Conservation (phyloP, 64 coral and sea anemone species). For the Pocillopora verrucosa region DNA sequence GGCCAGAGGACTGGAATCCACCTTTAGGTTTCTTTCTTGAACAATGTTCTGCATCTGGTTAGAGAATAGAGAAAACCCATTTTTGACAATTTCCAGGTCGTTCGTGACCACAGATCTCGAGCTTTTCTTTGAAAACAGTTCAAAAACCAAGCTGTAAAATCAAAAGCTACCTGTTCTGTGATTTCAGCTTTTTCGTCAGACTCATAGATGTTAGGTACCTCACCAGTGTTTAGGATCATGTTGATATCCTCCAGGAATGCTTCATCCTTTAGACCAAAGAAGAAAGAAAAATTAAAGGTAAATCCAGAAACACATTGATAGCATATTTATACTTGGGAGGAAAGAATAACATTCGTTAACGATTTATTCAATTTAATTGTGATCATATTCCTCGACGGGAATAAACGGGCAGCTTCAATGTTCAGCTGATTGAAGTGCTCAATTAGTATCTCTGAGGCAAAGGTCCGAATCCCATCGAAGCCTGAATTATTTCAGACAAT, state of each 20-base stretch:
- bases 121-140: background rate
- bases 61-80: background rate
- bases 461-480: too few relatives aligned
- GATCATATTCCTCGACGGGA: too few relatives aligned
- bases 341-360: too few relatives aligned
- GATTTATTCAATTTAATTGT: too few relatives aligned
- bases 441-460: too few relatives aligned
- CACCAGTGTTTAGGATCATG: constrained; percentile 96
- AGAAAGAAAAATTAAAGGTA: background rate
- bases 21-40: constrained; percentile 89
- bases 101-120: too few relatives aligned
- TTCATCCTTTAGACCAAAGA: constrained; percentile 66
- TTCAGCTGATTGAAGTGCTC: too few relatives aligned
- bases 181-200: constrained; percentile 95
- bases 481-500: too few relatives aligned
- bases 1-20: constrained; percentile 91
- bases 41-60: constrained; percentile 90
- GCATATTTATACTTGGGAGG: background rate
- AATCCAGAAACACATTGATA: background rate
- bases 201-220: constrained; percentile 96
- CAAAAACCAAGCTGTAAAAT: background rate
- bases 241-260: constrained; percentile 95
- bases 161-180: constrained; percentile 68
- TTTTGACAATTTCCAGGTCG: too few relatives aligned
- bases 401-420: too few relatives aligned